Evolutionary conservation across 2,113 vertebrate genomes (phyloP).

Genomic region (Scophthalmus maximus): DNA sequence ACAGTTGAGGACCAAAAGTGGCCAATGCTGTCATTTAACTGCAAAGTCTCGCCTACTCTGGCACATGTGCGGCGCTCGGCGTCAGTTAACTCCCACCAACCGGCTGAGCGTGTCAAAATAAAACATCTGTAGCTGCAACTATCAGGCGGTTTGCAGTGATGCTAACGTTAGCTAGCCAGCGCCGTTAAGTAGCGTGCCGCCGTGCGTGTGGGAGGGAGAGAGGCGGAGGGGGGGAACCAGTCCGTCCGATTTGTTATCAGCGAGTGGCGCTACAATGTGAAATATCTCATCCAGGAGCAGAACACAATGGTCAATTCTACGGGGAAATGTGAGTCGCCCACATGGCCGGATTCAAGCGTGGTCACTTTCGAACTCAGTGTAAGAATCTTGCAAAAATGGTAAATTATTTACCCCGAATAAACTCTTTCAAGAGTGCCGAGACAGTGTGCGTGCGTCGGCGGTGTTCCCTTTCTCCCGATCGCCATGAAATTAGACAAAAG

Average conservation of each 20-base stretch:
- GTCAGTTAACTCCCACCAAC: background rate
- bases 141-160: conserved; percentile 37
- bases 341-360: background rate
- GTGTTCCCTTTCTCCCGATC: conserved; percentile 82
- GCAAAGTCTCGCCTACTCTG: background rate
- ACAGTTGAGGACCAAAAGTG: conserved; percentile 33
- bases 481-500: conserved; percentile 84
- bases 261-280: conserved; percentile 75
- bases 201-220: conserved; percentile 51
- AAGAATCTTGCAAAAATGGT: conserved; percentile 32
- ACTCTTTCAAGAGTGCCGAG: conserved; percentile 75
- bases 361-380: conserved; percentile 18
- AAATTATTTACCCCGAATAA: conserved; percentile 77
- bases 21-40: conserved; percentile 2
- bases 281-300: conserved; percentile 63
- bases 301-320: conserved; percentile 14
- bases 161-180: conserved; percentile 69
- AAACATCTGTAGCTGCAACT: background rate
- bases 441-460: conserved; percentile 77
- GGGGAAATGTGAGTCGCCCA: conserved; percentile 18
- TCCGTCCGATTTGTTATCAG: conserved; percentile 75
- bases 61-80: background rate
- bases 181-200: conserved; percentile 67
- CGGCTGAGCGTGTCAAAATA: background rate
- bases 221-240: conserved; percentile 69